Percentiles rank a stretch among this genome's conserved stretches.
Evolutionary conservation across 2,888 invertebrate genomes (phyloP).

Genomic region (Megaustenia siamemsis): DNA sequence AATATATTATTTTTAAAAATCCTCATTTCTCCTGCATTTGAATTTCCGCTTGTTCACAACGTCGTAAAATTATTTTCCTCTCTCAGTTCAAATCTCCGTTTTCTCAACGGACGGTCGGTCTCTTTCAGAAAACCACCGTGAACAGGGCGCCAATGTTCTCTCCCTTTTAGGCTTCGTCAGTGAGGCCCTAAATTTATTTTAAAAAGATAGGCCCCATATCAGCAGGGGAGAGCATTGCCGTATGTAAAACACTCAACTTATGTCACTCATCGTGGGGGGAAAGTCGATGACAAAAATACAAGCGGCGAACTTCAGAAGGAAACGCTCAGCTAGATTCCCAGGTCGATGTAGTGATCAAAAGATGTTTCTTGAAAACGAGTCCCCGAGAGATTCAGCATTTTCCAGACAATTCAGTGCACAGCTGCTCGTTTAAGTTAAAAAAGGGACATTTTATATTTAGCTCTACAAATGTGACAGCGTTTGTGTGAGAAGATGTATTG

Average conservation of each 20-base stretch:
- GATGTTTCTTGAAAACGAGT: neutral
- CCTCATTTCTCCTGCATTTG: neutral
- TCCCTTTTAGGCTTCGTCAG: neutral
- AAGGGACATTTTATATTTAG: too few species aligned
- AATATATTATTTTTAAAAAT: neutral
- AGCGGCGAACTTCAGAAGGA: neutral
- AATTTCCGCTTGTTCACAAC: neutral
- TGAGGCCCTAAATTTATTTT: neutral
- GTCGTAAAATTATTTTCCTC: neutral
- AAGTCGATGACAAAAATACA: neutral
- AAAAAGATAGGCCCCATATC: neutral
- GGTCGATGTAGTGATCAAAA: neutral
- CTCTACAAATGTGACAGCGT: too few species aligned
- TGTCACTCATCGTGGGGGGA: slow-evolving; percentile 16
- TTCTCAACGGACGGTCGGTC: slow-evolving; percentile 14
- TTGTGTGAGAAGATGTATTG: too few species aligned
- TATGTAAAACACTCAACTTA: slow-evolving; percentile 42
- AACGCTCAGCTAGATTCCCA: neutral
- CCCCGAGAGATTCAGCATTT: slow-evolving; percentile 8
- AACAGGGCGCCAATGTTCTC: slow-evolving; percentile 24
- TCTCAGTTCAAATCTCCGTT: neutral
- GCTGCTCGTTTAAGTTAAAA: too few species aligned
- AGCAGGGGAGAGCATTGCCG: neutral
- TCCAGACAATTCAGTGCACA: neutral
- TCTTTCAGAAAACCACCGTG: neutral